Evolutionary conservation across 2,888 invertebrate species (phyloP).

Genomic region (Poecilobothrus nobilitatus): DNA sequence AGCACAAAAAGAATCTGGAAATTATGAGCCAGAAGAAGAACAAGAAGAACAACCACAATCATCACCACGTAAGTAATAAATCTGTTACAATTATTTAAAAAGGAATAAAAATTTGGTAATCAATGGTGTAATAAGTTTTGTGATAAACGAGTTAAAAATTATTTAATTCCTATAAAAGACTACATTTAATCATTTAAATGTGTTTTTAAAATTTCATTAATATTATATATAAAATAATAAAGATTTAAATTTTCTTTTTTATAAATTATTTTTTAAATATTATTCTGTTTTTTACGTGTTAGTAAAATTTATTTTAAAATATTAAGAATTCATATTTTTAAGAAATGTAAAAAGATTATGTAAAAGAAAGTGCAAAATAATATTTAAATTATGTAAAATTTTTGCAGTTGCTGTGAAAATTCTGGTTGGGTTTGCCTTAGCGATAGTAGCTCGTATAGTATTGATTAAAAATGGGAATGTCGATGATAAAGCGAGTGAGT

Average conservation of each 20-base stretch:
- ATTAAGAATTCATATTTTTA: background rate
- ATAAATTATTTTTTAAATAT: no score
- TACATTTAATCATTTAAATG: no score
- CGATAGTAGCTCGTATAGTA: constrained; percentile 77
- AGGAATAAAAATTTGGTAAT: background rate
- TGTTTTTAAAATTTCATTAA: no score
- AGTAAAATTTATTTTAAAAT: no score
- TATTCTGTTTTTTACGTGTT: no score
- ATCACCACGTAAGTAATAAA: constrained; percentile 30
- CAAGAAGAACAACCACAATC: constrained; percentile 30
- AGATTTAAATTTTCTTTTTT: no score
- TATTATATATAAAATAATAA: no score
- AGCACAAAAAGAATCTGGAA: constrained; percentile 29
- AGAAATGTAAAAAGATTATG: constrained; percentile 8
- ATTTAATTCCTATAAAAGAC: no score
- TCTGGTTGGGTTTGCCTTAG: constrained; percentile 74
- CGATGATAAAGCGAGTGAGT: constrained; percentile 51
- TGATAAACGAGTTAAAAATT: no score
- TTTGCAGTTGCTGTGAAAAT: constrained; percentile 83
- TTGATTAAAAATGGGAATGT: constrained; percentile 58
- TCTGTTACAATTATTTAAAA: background rate
- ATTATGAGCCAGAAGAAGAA: constrained; percentile 25
- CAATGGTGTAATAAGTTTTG: no score
- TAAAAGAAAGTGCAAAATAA: constrained; percentile 27
- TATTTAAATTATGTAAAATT: constrained; percentile 32